These are phyloP conservation scores for Heliconius hermathena DNA, from an alignment of 1,140 invertebrate species.

Conservation along the genomic window DNA sequence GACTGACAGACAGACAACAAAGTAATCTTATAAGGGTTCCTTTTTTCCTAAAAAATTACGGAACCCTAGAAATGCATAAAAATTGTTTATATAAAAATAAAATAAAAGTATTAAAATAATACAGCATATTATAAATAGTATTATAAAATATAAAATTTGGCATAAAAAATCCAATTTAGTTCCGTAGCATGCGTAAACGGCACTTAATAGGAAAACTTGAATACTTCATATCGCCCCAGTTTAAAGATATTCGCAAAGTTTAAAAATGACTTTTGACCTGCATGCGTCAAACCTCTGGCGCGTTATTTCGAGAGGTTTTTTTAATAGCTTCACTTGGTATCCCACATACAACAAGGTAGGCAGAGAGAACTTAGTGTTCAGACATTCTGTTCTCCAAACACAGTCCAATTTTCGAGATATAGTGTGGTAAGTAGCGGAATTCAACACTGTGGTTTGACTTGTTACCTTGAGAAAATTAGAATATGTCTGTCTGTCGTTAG, in stretches of 20 bases:
- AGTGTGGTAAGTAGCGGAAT: too few relatives aligned
- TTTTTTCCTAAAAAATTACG: too few relatives aligned
- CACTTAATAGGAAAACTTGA: slow-evolving; percentile 41
- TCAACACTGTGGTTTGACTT: too few relatives aligned
- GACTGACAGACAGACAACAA: too few relatives aligned
- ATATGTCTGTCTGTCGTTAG: too few relatives aligned
- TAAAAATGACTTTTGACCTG: neutral
- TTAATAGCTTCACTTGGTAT: neutral
- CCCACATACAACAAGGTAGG: too few relatives aligned
- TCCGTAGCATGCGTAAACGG: slow-evolving; percentile 29
- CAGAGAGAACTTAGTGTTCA: too few relatives aligned
- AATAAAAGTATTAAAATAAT: neutral
- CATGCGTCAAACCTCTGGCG: neutral
- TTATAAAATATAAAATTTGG: neutral
- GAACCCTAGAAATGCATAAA: too few relatives aligned
- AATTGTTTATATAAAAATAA: neutral
- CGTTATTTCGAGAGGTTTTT: neutral
- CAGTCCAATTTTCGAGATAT: too few relatives aligned
- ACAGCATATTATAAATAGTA: neutral
- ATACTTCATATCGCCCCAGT: slow-evolving; percentile 29
- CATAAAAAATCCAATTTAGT: slow-evolving; percentile 20
- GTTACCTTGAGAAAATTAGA: too few relatives aligned
- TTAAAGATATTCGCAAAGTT: slow-evolving; percentile 22
- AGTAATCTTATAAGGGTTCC: too few relatives aligned
- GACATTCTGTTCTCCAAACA: too few relatives aligned